Evolutionary conservation across 1,140 invertebrate genomes (phyloP).

Genomic region (Anagrus nilaparvatae): DNA sequence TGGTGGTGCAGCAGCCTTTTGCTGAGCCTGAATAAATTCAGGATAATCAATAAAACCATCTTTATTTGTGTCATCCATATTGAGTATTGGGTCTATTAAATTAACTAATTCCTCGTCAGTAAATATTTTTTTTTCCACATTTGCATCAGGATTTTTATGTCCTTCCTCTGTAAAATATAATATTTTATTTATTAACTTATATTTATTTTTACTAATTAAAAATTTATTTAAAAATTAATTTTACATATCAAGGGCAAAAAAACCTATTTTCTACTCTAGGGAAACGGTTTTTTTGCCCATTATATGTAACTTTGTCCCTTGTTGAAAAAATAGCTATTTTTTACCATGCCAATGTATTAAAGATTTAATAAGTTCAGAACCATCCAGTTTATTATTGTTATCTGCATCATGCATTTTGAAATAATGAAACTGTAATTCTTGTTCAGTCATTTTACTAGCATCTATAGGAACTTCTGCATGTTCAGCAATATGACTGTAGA

Average conservation of each 20-base stretch:
- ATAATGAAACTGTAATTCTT: slow-evolving; percentile 91
- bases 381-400: slow-evolving; percentile 90
- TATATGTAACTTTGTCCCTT: no score
- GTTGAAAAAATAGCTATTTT: slow-evolving; percentile 28
- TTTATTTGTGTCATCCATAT: slow-evolving; percentile 80
- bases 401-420: slow-evolving; percentile 97
- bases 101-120: slow-evolving; percentile 77
- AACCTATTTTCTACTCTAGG: no score
- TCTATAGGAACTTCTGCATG: slow-evolving; percentile 87
- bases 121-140: slow-evolving; percentile 72
- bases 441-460: slow-evolving; percentile 88
- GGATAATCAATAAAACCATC: slow-evolving; percentile 95
- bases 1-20: slow-evolving; percentile 52
- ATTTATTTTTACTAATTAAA: neutral
- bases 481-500: slow-evolving; percentile 72
- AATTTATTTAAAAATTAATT: no score
- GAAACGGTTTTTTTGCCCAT: no score
- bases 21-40: slow-evolving; percentile 85
- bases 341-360: slow-evolving; percentile 87
- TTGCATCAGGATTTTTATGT: slow-evolving; percentile 49
- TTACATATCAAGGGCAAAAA: no score
- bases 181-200: slow-evolving; percentile 5
- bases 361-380: slow-evolving; percentile 86
- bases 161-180: slow-evolving; percentile 54
- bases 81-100: slow-evolving; percentile 88